Conservation (phyloP, 1,140 invertebrate species). For the Alviniconcha marisindica region DNA sequence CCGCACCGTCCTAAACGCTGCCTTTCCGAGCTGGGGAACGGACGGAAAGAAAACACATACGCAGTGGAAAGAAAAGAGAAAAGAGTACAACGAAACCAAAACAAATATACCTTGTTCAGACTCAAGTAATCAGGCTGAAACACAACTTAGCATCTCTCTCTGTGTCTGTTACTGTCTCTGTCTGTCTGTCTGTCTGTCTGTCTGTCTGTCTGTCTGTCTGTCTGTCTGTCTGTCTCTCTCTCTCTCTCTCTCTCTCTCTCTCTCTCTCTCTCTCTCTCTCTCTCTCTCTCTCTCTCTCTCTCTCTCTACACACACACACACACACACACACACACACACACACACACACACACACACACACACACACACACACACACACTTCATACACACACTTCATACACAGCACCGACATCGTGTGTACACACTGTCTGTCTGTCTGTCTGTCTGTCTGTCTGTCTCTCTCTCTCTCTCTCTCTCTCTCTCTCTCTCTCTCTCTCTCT, state of each 20-base stretch:
- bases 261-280: background rate
- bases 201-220: background rate
- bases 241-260: background rate
- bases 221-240: background rate
- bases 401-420: too few relatives aligned
- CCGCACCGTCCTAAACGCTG: too few relatives aligned
- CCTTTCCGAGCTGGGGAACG: too few relatives aligned
- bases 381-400: too few relatives aligned
- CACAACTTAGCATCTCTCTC: too few relatives aligned
- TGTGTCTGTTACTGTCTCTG: background rate
- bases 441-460: background rate
- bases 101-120: background rate
- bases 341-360: constrained; percentile 16
- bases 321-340: background rate
- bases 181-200: constrained; percentile 1
- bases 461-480: background rate
- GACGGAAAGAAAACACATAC: background rate
- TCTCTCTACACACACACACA: too few relatives aligned
- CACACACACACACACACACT: too few relatives aligned
- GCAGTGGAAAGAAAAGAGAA: background rate
- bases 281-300: background rate
- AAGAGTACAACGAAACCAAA: background rate
- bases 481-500: background rate
- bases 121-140: too few relatives aligned
- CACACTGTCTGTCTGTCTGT: background rate